phyloP scores from a whole-genome alignment of 1,140 invertebrate genomes.

The Bacillus rossius region DNA sequence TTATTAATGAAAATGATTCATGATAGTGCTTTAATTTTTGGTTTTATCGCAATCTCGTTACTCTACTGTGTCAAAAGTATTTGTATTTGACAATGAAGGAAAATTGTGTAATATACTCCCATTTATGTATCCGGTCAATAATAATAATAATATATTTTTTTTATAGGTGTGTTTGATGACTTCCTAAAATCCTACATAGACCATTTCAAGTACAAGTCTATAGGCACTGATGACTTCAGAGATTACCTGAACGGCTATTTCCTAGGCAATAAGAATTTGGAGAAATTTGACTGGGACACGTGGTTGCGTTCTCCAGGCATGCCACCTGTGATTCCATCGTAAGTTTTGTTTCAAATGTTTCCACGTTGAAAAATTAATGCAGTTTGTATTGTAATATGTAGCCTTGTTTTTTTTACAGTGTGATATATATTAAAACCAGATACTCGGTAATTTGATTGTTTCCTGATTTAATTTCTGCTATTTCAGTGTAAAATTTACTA shows the following conservation, averaged over 20 bases:
- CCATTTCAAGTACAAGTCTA: slow-evolving; percentile 75
- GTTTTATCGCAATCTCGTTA: too few relatives aligned
- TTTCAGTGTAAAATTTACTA: too few relatives aligned
- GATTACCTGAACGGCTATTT: slow-evolving; percentile 74
- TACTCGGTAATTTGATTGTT: too few relatives aligned
- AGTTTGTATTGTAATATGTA: not conserved
- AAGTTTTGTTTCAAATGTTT: too few relatives aligned
- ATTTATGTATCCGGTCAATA: too few relatives aligned
- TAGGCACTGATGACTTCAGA: slow-evolving; percentile 79
- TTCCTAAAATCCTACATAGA: slow-evolving; percentile 81
- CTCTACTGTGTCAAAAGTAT: too few relatives aligned
- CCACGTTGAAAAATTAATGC: not conserved
- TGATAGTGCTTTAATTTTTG: too few relatives aligned
- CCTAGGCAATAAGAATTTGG: slow-evolving; percentile 43
- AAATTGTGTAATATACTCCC: too few relatives aligned
- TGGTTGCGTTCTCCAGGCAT: slow-evolving; percentile 83
- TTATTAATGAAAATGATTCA: too few relatives aligned
- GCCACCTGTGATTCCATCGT: slow-evolving; percentile 80
- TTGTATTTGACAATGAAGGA: too few relatives aligned
- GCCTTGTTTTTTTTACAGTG: not conserved
- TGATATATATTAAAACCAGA: too few relatives aligned
- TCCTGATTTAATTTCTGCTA: too few relatives aligned
- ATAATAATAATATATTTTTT: slow-evolving; percentile 14
- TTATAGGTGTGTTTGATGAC: slow-evolving; percentile 68
- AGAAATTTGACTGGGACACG: slow-evolving; percentile 70